Percentiles rank a stretch among this genome's conserved stretches.
phyloP scores from a whole-genome alignment of 2,797 vertebrate genomes.

The Poeciliopsis paucimaculata region DNA sequence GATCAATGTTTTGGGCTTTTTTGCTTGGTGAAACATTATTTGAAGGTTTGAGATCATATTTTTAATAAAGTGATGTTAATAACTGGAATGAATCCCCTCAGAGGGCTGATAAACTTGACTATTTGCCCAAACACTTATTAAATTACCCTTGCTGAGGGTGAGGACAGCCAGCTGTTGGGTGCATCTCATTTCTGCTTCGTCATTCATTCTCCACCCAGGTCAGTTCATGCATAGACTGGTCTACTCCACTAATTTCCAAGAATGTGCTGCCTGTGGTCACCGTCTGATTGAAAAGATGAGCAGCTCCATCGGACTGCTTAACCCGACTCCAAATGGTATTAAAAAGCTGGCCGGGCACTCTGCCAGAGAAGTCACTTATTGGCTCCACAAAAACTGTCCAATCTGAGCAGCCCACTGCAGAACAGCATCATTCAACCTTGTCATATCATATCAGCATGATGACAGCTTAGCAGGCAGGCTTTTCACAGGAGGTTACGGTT shows the following conservation, averaged over 20 bases:
- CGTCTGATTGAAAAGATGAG: constrained; percentile 58
- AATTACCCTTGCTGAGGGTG: constrained; percentile 13
- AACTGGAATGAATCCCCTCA: constrained; percentile 3
- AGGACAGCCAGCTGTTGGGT: constrained; percentile 12
- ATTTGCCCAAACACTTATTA: constrained; percentile 21
- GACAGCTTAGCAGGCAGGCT: constrained; percentile 45
- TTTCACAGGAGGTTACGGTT: constrained; percentile 46
- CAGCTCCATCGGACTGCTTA: constrained; percentile 62
- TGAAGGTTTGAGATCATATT: not conserved
- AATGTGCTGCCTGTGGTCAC: constrained; percentile 43
- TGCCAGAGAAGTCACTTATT: constrained; percentile 51
- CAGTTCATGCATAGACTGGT: constrained; percentile 47
- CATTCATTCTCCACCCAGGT: constrained; percentile 36
- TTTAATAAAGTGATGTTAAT: constrained; percentile 11
- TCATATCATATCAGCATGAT: constrained; percentile 46
- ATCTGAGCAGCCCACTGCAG: constrained; percentile 18
- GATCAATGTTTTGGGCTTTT: not conserved
- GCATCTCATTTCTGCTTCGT: constrained; percentile 27
- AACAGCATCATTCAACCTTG: constrained; percentile 66
- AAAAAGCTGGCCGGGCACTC: constrained; percentile 49
- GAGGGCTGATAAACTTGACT: constrained; percentile 2
- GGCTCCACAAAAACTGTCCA: constrained; percentile 43
- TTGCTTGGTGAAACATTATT: not conserved
- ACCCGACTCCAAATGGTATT: constrained; percentile 65
- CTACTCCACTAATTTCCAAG: constrained; percentile 48